Conservation (phyloP, 2,888 invertebrate genomes). For the Microdon myrmicae region DNA sequence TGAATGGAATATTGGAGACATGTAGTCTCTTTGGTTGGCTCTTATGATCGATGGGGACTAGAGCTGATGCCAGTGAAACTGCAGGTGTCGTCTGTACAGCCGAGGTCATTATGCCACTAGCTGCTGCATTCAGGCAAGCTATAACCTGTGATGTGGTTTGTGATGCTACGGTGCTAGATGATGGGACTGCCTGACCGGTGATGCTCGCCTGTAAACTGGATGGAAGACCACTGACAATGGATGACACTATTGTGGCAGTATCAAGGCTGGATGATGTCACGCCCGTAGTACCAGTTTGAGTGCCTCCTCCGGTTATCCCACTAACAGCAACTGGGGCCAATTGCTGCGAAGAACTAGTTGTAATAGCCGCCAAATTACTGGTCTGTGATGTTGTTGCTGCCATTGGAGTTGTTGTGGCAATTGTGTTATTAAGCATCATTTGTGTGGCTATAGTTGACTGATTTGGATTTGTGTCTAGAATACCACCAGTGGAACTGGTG, state of each 20-base stretch:
- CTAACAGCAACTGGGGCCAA: constrained; percentile 36
- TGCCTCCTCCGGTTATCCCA: constrained; percentile 46
- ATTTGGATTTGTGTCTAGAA: constrained; percentile 46
- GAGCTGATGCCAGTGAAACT: constrained; percentile 67
- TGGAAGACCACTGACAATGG: constrained; percentile 55
- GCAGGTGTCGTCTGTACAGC: constrained; percentile 67
- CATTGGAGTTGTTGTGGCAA: constrained; percentile 48
- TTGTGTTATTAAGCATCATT: constrained; percentile 47
- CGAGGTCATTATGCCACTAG: constrained; percentile 61
- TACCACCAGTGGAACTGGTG: constrained; percentile 34
- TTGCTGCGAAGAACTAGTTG: constrained; percentile 46
- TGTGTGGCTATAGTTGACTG: constrained; percentile 43
- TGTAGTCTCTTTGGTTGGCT: constrained; percentile 93
- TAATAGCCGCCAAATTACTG: constrained; percentile 52
- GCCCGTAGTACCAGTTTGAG: constrained; percentile 50
- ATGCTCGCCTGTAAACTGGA: constrained; percentile 51
- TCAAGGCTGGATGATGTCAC: constrained; percentile 52
- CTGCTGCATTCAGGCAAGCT: constrained; percentile 63
- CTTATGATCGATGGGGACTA: constrained; percentile 72
- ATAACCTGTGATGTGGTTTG: constrained; percentile 62
- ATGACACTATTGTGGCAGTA: constrained; percentile 56
- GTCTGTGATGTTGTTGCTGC: constrained; percentile 58
- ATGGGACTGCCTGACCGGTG: constrained; percentile 54
- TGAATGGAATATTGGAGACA: constrained; percentile 99
- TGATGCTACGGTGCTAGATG: constrained; percentile 57